These are phyloP conservation scores for Stenurella melanura DNA, from an alignment of 2,888 invertebrate genomes.

Conservation along the genomic window DNA sequence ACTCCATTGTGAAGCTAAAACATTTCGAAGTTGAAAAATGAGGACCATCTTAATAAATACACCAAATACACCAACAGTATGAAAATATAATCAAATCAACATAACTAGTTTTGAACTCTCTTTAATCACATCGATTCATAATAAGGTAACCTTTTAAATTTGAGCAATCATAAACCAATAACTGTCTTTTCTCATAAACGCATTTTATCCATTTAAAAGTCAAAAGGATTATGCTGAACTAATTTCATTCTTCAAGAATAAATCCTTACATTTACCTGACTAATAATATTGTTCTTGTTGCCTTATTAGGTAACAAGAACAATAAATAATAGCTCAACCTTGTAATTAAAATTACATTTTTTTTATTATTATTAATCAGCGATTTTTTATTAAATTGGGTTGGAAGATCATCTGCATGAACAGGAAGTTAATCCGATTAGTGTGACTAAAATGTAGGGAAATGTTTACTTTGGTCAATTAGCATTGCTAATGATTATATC, in stretches of 20 bases:
- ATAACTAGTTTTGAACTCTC: no score
- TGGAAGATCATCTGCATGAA: background rate
- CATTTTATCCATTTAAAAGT: background rate
- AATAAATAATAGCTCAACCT: constrained; percentile 26
- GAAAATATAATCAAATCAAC: no score
- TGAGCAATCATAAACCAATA: background rate
- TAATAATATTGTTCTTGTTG: constrained; percentile 6
- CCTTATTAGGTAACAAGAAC: constrained; percentile 26
- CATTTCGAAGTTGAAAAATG: no score
- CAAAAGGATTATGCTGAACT: constrained; percentile 12
- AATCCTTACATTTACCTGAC: constrained; percentile 12
- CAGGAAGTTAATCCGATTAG: constrained; percentile 15
- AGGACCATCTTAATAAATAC: no score
- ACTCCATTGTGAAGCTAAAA: no score
- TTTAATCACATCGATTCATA: background rate
- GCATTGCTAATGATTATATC: background rate
- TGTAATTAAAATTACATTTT: constrained; percentile 14
- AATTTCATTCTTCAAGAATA: constrained; percentile 13
- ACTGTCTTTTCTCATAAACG: background rate
- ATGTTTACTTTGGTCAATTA: background rate
- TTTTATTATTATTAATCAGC: background rate
- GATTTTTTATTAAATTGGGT: constrained; percentile 10
- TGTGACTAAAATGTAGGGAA: constrained; percentile 6
- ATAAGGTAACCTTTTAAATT: background rate
- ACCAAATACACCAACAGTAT: no score